These are phyloP conservation scores for Phrynosoma blainvillii DNA, from an alignment of 2,113 vertebrate species.

Conservation along the genomic window DNA sequence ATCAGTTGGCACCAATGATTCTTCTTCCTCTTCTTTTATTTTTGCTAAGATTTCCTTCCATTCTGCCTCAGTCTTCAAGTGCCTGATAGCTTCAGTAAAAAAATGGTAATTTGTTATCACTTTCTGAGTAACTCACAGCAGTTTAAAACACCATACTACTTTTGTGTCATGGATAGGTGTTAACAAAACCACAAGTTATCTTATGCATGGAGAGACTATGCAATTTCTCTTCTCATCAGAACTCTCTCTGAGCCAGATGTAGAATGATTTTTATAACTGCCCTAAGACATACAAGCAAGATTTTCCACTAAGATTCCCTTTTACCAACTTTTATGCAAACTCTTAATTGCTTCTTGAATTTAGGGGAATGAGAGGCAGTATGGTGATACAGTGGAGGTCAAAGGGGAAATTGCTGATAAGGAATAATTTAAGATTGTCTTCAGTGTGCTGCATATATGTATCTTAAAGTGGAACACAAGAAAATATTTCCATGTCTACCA, in stretches of 20 bases:
- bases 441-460: background rate
- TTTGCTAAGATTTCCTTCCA: slow-evolving; percentile 89
- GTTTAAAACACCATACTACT: background rate
- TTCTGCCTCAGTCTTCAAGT: slow-evolving; percentile 84
- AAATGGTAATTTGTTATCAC: slow-evolving; percentile 23
- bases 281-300: background rate
- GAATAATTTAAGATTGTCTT: background rate
- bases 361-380: background rate
- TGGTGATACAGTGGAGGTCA: background rate
- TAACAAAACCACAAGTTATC: background rate
- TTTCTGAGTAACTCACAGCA: background rate
- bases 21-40: slow-evolving; percentile 83
- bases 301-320: background rate
- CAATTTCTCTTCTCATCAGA: background rate
- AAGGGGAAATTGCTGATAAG: background rate
- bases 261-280: background rate
- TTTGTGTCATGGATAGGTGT: background rate
- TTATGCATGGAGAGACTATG: background rate
- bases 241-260: background rate
- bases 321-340: background rate
- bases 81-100: slow-evolving; percentile 82
- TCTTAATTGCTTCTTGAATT: background rate
- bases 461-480: background rate
- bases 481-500: background rate
- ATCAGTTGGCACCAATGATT: slow-evolving; percentile 86